These are phyloP conservation scores for Anodontia alba DNA, from an alignment of 2,888 invertebrate genomes.

Conservation along the genomic window DNA sequence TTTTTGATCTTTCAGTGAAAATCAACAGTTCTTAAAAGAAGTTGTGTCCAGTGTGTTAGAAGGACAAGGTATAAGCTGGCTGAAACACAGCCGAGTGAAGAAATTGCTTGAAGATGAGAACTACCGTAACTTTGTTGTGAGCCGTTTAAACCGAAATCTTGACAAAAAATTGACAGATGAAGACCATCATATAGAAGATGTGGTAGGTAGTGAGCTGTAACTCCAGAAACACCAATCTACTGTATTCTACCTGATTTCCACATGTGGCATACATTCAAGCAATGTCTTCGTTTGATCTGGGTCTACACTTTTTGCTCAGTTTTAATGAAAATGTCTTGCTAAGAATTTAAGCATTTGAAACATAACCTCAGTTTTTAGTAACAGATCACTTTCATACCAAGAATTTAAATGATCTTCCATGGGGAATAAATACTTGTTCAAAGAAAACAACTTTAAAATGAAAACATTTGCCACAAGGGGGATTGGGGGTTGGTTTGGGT, in stretches of 20 bases:
- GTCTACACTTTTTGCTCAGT: not conserved
- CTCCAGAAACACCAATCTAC: not conserved
- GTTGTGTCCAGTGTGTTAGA: constrained; percentile 93
- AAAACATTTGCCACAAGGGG: too few species aligned
- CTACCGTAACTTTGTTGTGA: constrained; percentile 97
- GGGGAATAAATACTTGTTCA: too few species aligned
- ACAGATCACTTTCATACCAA: too few species aligned
- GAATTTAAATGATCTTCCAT: too few species aligned
- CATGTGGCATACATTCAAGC: too few species aligned
- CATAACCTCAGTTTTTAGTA: too few species aligned
- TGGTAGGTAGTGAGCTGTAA: constrained; percentile 90
- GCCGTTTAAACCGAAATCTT: constrained; percentile 96
- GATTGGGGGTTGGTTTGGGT: too few species aligned
- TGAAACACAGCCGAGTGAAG: constrained; percentile 95
- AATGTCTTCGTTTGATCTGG: not conserved
- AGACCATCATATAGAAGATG: constrained; percentile 95
- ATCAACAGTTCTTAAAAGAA: constrained; percentile 97
- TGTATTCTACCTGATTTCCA: too few species aligned
- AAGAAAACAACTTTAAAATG: too few species aligned
- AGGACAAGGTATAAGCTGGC: constrained; percentile 98
- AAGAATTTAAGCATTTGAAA: too few species aligned
- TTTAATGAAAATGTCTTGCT: too few species aligned
- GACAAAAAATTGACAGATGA: constrained; percentile 94
- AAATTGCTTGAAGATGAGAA: constrained; percentile 99
- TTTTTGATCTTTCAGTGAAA: constrained; percentile 89